These are phyloP conservation scores for Musca vetustissima DNA, from an alignment of 1,140 invertebrate genomes.

Conservation along the genomic window DNA sequence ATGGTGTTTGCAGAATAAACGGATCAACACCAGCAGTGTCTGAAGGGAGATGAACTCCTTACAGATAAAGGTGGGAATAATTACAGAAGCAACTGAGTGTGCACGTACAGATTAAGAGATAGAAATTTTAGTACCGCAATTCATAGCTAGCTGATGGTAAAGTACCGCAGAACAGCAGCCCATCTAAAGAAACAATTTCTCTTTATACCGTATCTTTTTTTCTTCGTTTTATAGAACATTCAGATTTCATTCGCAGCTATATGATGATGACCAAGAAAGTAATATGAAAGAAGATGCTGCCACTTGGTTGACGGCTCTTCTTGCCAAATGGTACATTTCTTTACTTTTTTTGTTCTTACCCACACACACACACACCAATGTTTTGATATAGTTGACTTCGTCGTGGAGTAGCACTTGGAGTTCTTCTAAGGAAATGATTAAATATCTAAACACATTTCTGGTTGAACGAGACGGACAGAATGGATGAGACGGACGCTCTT, in stretches of 20 bases:
- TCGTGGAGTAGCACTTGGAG: constrained; percentile 11
- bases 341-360: too few species aligned
- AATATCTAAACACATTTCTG: constrained; percentile 18
- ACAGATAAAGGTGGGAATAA: constrained; percentile 10
- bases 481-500: too few species aligned
- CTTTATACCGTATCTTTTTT: too few species aligned
- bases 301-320: not conserved
- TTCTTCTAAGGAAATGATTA: constrained; percentile 22
- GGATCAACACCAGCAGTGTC: too few species aligned
- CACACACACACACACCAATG: too few species aligned
- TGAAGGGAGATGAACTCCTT: not conserved
- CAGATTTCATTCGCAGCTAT: too few species aligned
- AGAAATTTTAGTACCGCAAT: not conserved
- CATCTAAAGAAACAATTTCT: too few species aligned
- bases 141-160: not conserved
- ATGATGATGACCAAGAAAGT: not conserved
- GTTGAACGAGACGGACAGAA: not conserved
- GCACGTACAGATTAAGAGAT: constrained; percentile 18
- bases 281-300: not conserved
- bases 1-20: too few species aligned
- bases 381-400: too few species aligned
- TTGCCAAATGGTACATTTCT: too few species aligned
- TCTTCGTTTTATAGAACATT: too few species aligned
- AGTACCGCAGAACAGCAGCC: too few species aligned
- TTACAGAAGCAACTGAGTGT: not conserved